These are phyloP conservation scores for Xestia ashworthii DNA, from an alignment of 2,888 invertebrate species.

Conservation along the genomic window DNA sequence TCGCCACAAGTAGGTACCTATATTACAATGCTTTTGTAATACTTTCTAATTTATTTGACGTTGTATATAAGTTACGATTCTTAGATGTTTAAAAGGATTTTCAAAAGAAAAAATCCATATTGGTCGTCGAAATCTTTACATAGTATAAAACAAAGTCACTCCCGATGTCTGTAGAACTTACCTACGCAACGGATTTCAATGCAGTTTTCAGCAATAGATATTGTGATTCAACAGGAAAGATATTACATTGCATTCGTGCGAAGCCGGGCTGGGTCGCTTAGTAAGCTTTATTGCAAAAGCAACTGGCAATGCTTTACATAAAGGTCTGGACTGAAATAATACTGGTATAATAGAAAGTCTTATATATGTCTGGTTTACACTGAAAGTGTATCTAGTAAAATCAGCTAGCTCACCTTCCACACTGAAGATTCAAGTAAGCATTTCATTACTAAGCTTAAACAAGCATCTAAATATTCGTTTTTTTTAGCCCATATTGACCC, in stretches of 20 bases:
- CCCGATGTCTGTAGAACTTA: too few relatives aligned
- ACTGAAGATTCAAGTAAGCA: not conserved
- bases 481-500: too few relatives aligned
- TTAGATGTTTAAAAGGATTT: not conserved
- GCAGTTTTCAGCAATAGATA: too few relatives aligned
- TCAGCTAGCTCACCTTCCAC: not conserved
- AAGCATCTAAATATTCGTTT: not conserved
- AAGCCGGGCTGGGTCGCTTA: too few relatives aligned
- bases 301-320: not conserved
- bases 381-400: not conserved
- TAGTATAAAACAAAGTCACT: too few relatives aligned
- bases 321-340: not conserved
- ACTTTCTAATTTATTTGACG: constrained; percentile 4
- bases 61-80: too few relatives aligned
- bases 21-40: constrained; percentile 40
- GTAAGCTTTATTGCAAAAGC: not conserved
- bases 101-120: not conserved
- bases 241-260: too few relatives aligned
- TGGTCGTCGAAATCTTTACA: too few relatives aligned
- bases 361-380: not conserved
- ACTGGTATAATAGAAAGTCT: not conserved
- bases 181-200: too few relatives aligned
- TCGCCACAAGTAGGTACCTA: constrained; percentile 94
- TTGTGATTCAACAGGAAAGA: too few relatives aligned
- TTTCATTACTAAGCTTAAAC: not conserved